A percentile compares a stretch with the other conserved stretches of the same genome.
These are phyloP conservation scores for Folsomia manolachei DNA, from an alignment of 2,888 invertebrate genomes.

Conservation along the genomic window DNA sequence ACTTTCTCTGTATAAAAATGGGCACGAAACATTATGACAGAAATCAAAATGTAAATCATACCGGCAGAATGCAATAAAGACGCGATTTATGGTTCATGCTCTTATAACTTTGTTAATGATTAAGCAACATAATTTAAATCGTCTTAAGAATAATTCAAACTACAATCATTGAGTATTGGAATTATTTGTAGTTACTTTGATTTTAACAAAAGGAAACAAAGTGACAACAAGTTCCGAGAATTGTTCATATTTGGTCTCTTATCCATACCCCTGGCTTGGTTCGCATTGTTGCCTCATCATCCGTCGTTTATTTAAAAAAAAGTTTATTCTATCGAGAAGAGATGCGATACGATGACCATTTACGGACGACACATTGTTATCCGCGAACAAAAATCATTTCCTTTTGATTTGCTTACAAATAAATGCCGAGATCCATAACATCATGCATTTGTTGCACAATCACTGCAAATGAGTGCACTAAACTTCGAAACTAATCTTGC, in stretches of 20 bases:
- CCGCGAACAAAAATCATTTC: neutral
- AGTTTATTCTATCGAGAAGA: neutral
- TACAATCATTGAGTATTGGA: neutral
- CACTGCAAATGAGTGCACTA: neutral
- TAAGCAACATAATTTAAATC: no score
- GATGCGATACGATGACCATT: neutral
- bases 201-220: neutral
- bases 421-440: neutral
- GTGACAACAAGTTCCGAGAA: neutral
- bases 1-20: no score
- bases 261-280: neutral
- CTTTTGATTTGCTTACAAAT: neutral
- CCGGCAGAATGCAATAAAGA: no score
- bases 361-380: neutral
- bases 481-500: neutral
- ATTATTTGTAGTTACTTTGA: neutral
- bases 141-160: neutral
- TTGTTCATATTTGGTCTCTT: neutral
- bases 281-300: neutral
- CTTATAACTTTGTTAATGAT: no score
- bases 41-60: no score
- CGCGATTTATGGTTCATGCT: no score
- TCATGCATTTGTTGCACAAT: neutral
- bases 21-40: no score
- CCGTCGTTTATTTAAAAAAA: neutral